Evolutionary conservation across 53 echinoderm and acorn worm species (phyloP).

Genomic region (Holothuria scabra): DNA sequence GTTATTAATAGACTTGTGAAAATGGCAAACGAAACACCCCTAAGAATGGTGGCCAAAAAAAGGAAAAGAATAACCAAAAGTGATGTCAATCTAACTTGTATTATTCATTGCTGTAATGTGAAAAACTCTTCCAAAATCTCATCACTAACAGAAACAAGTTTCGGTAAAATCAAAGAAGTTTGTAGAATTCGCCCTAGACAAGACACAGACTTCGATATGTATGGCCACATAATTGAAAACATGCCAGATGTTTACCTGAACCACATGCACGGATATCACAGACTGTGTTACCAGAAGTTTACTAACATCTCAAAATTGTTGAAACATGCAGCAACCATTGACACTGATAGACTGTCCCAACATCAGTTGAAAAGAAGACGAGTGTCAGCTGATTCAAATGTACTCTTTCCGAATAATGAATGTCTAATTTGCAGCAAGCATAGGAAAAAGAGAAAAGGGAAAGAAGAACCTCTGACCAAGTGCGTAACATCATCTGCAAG

Average conservation of each 20-base stretch:
- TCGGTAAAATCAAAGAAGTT: slow-evolving; percentile 10
- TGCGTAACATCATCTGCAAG: slow-evolving; percentile 54
- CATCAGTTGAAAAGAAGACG: slow-evolving; percentile 19
- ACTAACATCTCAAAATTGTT: slow-evolving; percentile 48
- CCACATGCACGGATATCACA: slow-evolving; percentile 60
- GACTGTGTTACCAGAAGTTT: slow-evolving; percentile 59
- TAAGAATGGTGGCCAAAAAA: neutral
- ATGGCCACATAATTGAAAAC: slow-evolving; percentile 33
- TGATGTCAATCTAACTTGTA: neutral
- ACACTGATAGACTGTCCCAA: neutral
- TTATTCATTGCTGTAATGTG: slow-evolving; percentile 9
- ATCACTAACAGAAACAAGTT: slow-evolving; percentile 7
- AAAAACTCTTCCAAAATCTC: neutral
- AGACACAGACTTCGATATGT: slow-evolving; percentile 20
- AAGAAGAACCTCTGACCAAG: slow-evolving; percentile 55
- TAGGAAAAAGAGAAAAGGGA: slow-evolving; percentile 42
- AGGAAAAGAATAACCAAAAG: neutral
- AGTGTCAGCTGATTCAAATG: neutral
- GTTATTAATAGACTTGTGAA: neutral
- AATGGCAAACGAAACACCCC: neutral
- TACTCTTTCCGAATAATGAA: slow-evolving; percentile 43
- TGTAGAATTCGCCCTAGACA: slow-evolving; percentile 30
- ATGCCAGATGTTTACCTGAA: slow-evolving; percentile 27
- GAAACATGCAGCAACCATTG: slow-evolving; percentile 41
- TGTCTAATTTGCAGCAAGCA: slow-evolving; percentile 32